A percentile compares a stretch with the other conserved stretches of the same genome.
These are phyloP conservation scores for Spinibarbus caldwelli DNA, from an alignment of 2,797 vertebrate genomes.

Conservation along the genomic window DNA sequence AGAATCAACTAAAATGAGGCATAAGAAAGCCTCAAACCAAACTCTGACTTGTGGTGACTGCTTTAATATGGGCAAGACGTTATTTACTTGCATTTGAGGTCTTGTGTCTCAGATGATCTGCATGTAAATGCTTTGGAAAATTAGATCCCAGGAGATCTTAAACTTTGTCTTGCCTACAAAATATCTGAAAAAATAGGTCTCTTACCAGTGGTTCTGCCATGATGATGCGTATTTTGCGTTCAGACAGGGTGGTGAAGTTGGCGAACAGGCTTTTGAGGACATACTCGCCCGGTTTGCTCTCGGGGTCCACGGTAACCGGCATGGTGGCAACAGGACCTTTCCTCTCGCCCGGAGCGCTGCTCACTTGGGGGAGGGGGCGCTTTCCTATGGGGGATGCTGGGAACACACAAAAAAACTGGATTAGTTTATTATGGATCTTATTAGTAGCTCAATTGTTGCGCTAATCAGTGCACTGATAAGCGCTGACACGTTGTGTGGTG, in stretches of 20 bases:
- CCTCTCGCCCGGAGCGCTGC: conserved; percentile 86
- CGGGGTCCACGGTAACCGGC: conserved; percentile 92
- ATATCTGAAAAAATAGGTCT: conserved; percentile 38
- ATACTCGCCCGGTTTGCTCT: conserved; percentile 96
- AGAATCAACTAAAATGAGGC: conserved; percentile 9
- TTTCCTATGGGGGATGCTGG: conserved; percentile 92
- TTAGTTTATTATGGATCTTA: background rate
- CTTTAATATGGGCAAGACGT: background rate
- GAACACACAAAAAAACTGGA: conserved; percentile 32
- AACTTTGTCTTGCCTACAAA: background rate
- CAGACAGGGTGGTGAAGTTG: conserved; percentile 91
- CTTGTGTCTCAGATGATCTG: background rate
- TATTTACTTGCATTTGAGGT: background rate
- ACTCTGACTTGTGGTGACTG: background rate
- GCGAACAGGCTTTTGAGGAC: conserved; percentile 97
- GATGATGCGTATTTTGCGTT: conserved; percentile 96
- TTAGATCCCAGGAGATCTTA: background rate
- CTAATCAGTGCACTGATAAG: background rate
- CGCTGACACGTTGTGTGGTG: background rate
- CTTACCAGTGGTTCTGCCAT: conserved; percentile 98
- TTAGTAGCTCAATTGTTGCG: background rate
- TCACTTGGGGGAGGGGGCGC: conserved; percentile 86
- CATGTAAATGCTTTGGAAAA: background rate
- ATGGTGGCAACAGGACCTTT: conserved; percentile 91
- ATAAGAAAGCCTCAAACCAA: background rate